These are phyloP conservation scores for Oreotragus oreotragus DNA, from an alignment of 2,113 vertebrate species.

Conservation along the genomic window DNA sequence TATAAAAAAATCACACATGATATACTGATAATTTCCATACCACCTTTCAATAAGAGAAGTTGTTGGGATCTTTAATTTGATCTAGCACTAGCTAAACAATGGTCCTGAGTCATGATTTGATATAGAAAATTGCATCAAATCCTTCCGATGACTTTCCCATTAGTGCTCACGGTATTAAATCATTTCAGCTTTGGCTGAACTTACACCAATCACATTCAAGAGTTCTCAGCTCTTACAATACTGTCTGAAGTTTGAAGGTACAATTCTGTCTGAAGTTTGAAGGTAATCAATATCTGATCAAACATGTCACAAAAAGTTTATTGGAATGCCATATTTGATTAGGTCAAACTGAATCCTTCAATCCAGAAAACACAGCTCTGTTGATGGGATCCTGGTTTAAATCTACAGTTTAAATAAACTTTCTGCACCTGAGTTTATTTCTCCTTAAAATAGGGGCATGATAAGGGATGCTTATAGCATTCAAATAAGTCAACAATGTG, in stretches of 20 bases:
- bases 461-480: background rate
- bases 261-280: background rate
- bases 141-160: no score
- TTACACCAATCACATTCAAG: background rate
- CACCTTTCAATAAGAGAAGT: background rate
- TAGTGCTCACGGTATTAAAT: no score
- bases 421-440: background rate
- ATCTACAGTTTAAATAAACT: background rate
- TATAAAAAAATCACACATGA: background rate
- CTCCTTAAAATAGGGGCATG: background rate
- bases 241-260: background rate
- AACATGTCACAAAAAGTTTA: background rate
- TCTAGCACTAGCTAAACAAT: no score
- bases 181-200: no score
- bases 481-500: background rate
- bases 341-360: background rate
- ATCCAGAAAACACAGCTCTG: background rate
- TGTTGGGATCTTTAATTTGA: no score
- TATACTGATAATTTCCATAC: background rate
- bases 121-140: no score
- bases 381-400: background rate
- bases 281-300: background rate
- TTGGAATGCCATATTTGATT: slow-evolving; percentile 2
- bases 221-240: background rate
- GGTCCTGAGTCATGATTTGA: no score